Conservation (phyloP, 2,113 vertebrate genomes). For the Petroica traversi region DNA sequence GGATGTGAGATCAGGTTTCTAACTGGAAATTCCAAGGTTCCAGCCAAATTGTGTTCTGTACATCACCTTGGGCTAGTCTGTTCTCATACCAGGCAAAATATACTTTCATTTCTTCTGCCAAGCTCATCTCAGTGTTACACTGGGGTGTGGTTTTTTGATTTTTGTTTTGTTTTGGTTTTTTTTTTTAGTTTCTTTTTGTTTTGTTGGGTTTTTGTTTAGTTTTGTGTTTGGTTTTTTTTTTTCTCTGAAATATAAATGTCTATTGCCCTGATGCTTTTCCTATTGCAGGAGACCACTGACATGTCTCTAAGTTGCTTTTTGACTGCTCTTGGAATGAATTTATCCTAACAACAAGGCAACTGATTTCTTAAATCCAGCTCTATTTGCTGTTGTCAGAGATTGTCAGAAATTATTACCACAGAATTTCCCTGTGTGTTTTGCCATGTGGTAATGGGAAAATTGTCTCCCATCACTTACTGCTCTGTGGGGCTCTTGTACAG, state of each 20-base stretch:
- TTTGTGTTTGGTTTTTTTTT: background rate
- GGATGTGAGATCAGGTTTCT: background rate
- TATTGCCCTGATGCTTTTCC: background rate
- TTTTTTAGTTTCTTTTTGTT: background rate
- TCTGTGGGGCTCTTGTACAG: background rate
- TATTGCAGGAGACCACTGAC: background rate
- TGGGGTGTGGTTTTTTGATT: rapidly evolving
- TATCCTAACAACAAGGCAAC: background rate
- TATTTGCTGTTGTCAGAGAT: background rate
- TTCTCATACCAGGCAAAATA: background rate
- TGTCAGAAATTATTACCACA: background rate
- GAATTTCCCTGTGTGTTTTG: background rate
- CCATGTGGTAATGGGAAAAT: background rate
- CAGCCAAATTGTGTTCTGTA: background rate
- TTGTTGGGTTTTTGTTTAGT: background rate
- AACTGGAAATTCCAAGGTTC: background rate
- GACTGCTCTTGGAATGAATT: background rate
- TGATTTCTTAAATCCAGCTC: background rate
- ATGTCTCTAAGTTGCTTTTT: background rate
- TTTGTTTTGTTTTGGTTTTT: background rate
- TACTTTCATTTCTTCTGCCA: background rate
- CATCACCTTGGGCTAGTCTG: background rate
- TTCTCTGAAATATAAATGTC: background rate
- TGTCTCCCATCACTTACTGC: background rate
- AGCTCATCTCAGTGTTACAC: background rate